phyloP scores from a whole-genome alignment of 2,888 invertebrate genomes.

The Acanthacorydalis orientalis region DNA sequence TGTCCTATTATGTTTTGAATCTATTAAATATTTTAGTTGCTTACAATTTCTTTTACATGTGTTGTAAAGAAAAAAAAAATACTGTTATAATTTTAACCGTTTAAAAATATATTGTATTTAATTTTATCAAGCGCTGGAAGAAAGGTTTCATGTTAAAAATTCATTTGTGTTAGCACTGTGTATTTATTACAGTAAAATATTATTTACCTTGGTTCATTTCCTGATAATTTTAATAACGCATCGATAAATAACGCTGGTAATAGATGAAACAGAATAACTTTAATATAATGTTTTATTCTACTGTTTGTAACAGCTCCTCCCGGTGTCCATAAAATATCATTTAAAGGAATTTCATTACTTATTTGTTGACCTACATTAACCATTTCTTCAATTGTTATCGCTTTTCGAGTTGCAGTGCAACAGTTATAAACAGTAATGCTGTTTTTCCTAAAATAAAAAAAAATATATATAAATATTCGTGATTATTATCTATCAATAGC shows the following conservation, averaged over 20 bases:
- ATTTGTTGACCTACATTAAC: constrained; percentile 34
- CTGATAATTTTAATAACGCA: constrained; percentile 38
- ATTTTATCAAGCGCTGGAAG: too few relatives aligned
- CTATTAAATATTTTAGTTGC: too few relatives aligned
- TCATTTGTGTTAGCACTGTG: too few relatives aligned
- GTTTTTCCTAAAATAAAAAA: constrained; percentile 10
- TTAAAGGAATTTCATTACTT: constrained; percentile 41
- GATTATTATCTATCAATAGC: too few relatives aligned
- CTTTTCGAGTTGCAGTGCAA: constrained; percentile 52
- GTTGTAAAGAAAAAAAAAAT: too few relatives aligned
- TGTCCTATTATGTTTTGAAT: too few relatives aligned
- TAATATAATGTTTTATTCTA: constrained; percentile 43
- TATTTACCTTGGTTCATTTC: constrained; percentile 53
- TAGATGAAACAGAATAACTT: constrained; percentile 55
- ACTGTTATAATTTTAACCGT: too few relatives aligned
- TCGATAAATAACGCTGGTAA: constrained; percentile 68
- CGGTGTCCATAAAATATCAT: constrained; percentile 52
- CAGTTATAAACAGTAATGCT: constrained; percentile 62
- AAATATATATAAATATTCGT: not conserved
- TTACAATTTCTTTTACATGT: too few relatives aligned
- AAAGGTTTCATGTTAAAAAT: too few relatives aligned
- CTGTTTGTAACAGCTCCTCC: constrained; percentile 39
- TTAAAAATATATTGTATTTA: too few relatives aligned
- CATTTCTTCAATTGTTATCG: constrained; percentile 47
- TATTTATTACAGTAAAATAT: too few relatives aligned